Percentiles rank a stretch among this genome's conserved stretches.
phyloP scores from a whole-genome alignment of 2,888 invertebrate genomes.

The Drosophila basisetae region DNA sequence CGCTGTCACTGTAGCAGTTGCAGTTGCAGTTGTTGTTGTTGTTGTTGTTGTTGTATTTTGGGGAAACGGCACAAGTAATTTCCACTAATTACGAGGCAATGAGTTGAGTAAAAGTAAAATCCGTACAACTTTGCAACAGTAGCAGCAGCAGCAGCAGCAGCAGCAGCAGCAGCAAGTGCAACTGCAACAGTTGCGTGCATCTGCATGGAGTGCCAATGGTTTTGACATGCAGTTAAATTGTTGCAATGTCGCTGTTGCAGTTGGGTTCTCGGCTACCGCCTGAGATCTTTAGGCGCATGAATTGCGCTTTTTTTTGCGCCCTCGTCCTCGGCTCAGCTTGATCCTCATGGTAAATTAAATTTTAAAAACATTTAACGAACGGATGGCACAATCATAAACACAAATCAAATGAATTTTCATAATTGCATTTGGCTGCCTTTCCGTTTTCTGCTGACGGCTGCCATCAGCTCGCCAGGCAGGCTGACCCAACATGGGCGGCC shows the following conservation, averaged over 20 bases:
- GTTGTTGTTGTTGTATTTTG: slow-evolving; percentile 45
- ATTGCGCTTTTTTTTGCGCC: slow-evolving; percentile 63
- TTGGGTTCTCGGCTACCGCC: slow-evolving; percentile 4
- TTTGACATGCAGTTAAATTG: slow-evolving; percentile 22
- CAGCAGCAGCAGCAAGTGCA: slow-evolving; percentile 8
- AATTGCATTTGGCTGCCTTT: slow-evolving; percentile 66
- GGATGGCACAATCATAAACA: slow-evolving; percentile 70
- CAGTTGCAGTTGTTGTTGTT: slow-evolving; percentile 14
- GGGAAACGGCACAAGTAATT: slow-evolving; percentile 73
- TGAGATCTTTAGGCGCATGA: slow-evolving; percentile 64
- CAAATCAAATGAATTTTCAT: slow-evolving; percentile 77
- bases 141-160: slow-evolving; percentile 5
- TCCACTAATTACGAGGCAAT: slow-evolving; percentile 79
- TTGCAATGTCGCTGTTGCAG: slow-evolving; percentile 10
- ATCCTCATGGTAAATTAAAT: slow-evolving; percentile 60
- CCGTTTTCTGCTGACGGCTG: slow-evolving; percentile 56
- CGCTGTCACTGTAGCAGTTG: background rate
- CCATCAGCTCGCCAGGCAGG: slow-evolving; percentile 13
- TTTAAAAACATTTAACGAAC: slow-evolving; percentile 58
- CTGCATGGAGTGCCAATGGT: slow-evolving; percentile 54
- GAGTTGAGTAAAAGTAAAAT: slow-evolving; percentile 72
- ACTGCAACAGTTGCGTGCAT: slow-evolving; percentile 47
- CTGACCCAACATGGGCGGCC: slow-evolving; percentile 40
- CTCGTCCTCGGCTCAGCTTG: background rate
- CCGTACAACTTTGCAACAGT: slow-evolving; percentile 33